Conservation (phyloP, 1,140 invertebrate genomes). For the Camponotus floridanus region DNA sequence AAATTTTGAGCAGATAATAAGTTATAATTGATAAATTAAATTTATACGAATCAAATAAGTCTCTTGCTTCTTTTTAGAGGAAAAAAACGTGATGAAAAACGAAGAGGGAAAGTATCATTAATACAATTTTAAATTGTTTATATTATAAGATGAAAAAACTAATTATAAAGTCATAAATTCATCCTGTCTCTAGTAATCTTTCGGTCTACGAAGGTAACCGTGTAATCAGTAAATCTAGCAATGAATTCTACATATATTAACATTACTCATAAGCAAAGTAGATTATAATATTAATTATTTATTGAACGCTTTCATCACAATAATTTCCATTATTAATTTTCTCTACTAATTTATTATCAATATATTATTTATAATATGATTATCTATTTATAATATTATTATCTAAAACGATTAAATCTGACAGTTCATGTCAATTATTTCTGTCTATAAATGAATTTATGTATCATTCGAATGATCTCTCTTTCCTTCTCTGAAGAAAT, state of each 20-base stretch:
- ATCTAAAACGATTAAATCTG: not conserved
- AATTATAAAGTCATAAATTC: not conserved
- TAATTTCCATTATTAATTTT: not conserved
- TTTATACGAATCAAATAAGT: not conserved
- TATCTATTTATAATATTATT: not conserved
- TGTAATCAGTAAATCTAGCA: not conserved
- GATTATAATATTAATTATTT: not conserved
- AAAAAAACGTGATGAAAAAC: not conserved
- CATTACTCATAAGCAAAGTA: slow-evolving; percentile 16
- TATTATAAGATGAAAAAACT: not conserved
- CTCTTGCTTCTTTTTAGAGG: not conserved
- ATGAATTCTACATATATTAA: not conserved
- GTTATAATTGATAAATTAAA: no score
- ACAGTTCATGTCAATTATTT: not conserved
- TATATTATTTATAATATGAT: not conserved
- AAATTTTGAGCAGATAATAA: no score
- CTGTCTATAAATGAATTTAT: not conserved
- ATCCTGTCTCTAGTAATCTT: not conserved
- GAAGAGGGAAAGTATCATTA: not conserved
- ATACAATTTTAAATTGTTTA: not conserved
- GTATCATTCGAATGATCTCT: not conserved
- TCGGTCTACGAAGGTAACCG: not conserved
- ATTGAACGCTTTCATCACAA: not conserved
- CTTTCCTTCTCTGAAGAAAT: not conserved
- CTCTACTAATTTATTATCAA: slow-evolving; percentile 2